Evolutionary conservation across 2,888 invertebrate genomes (phyloP).

Genomic region (Ecdyonurus torrentis): DNA sequence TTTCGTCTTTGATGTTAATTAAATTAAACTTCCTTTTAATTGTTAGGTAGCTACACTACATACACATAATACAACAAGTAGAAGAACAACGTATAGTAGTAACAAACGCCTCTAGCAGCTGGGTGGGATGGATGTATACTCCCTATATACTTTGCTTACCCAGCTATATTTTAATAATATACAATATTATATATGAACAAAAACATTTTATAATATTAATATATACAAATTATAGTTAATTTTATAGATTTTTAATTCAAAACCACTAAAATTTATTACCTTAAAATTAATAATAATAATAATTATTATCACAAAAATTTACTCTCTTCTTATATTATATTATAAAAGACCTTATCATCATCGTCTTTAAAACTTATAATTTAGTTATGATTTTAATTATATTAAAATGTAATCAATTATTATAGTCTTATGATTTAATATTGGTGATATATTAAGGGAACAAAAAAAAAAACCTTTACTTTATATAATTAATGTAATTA

Average conservation of each 20-base stretch:
- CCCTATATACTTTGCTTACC: too few relatives aligned
- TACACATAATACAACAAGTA: not conserved
- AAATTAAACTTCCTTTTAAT: not conserved
- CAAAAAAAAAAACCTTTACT: too few relatives aligned
- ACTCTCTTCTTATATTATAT: not conserved
- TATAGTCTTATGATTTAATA: not conserved
- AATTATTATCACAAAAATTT: not conserved
- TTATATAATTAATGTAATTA: not conserved
- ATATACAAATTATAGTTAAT: too few relatives aligned
- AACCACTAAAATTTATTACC: not conserved
- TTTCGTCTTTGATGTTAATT: not conserved
- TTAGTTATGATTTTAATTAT: not conserved
- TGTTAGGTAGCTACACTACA: not conserved
- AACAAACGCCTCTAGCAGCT: not conserved
- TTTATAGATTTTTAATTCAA: not conserved
- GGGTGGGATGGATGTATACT: too few relatives aligned
- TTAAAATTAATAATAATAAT: not conserved
- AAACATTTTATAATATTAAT: too few relatives aligned
- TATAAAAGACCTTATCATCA: not conserved
- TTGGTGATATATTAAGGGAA: not conserved
- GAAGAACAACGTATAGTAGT: not conserved
- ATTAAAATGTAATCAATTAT: not conserved
- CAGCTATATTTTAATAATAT: too few relatives aligned
- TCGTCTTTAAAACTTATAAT: not conserved
- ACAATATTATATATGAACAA: too few relatives aligned